Evolutionary conservation across 2,797 vertebrate species (phyloP), one percentile per base, ranked within the genome.

Genomic region (Gymnothorax reevesii): DNA sequence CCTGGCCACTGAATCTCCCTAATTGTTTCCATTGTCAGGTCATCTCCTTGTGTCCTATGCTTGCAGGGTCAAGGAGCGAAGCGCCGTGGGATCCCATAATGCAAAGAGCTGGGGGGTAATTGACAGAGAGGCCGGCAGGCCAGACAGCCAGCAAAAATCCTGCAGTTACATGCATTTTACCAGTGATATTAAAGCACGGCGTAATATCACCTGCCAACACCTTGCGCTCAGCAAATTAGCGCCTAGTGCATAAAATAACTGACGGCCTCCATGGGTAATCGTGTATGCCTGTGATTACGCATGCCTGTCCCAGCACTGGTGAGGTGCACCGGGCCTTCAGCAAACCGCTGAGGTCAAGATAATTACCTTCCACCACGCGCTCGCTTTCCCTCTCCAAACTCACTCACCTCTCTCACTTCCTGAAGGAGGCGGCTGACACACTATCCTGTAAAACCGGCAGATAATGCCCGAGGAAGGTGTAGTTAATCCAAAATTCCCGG

Each of bases 401-500:
- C 49, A 10, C 57, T 69, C 82, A 84, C 86, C 89, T 80, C 93
- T 90, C 82, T 84, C 88, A 82, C 85, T 88, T 88, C 89, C 89
- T 83, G 80, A 87, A 90, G 85, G 86, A 89, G 88, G 15, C 0
- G 15, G 90, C 86, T 89, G 87, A 86, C 90, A 89, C 7, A 88
- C 87, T 0, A 85, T 86, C 90, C 90, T 1, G 15, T 75, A 88
- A 92, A 93, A 92, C 64, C 25, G 52, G 87, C 88, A 89, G 87
- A 88, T 83, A 87, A 82, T 88, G 88, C 87, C 83, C 15, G 25
- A 64, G 88, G 89, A 80, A 91, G 92, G 89, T 88, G 90, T 57
- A 94, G 91, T 86, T 85, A 79, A 89, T 90, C 87, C 62, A 82
- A 88, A 55, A 84, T 59, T 89, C 85, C 84, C 92, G 66, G 77